phyloP scores from a whole-genome alignment of 2,113 vertebrate genomes.

The Oceanodroma tethys region DNA sequence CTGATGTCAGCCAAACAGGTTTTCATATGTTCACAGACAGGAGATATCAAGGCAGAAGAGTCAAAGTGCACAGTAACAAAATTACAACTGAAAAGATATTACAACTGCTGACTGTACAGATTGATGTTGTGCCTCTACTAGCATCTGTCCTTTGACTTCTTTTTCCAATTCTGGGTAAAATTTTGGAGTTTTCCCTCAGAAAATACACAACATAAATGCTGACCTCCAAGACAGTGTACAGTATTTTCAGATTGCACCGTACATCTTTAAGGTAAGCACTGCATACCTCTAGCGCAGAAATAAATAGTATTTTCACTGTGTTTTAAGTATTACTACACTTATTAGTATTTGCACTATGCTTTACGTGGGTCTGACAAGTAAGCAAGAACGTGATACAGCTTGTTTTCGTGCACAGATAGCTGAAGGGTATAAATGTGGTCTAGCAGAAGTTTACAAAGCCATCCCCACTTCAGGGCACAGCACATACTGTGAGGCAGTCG shows the following conservation, averaged over 20 bases:
- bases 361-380: background rate
- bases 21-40: background rate
- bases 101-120: background rate
- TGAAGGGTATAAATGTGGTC: background rate
- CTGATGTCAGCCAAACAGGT: background rate
- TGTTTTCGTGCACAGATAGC: background rate
- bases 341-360: background rate
- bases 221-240: background rate
- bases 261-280: background rate
- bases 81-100: background rate
- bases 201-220: background rate
- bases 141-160: background rate
- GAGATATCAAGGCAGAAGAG: background rate
- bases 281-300: background rate
- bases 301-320: background rate
- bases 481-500: accelerated
- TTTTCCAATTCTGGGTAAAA: background rate
- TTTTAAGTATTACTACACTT: background rate
- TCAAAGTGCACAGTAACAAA: background rate
- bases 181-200: background rate
- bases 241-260: background rate
- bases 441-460: background rate
- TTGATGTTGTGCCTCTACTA: background rate
- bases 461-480: background rate
- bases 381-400: background rate